Percentiles rank a stretch among this genome's conserved stretches.
Conservation (phyloP, 2,797 vertebrate species). For the Liasis olivaceus region DNA sequence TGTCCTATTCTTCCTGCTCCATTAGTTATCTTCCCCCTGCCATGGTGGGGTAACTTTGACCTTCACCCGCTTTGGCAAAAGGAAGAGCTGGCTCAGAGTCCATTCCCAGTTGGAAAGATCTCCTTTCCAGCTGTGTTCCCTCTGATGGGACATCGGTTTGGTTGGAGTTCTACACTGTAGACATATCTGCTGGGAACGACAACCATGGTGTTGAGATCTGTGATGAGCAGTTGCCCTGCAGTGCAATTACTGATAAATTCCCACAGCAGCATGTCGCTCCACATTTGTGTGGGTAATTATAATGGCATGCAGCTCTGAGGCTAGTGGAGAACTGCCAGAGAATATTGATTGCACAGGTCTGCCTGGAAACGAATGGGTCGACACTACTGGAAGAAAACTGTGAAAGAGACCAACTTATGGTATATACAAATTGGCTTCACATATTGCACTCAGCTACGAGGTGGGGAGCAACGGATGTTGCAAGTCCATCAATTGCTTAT, state of each 20-base stretch:
- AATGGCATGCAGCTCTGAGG: background rate
- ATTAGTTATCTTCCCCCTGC: background rate
- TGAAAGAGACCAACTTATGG: background rate
- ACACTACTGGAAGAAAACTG: background rate
- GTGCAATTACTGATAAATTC: background rate
- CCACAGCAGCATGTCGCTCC: background rate
- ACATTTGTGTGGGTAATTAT: background rate
- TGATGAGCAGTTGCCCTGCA: background rate
- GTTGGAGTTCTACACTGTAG: background rate
- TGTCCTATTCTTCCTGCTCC: background rate
- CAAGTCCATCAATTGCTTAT: background rate
- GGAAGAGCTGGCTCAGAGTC: background rate
- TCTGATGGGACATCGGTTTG: background rate
- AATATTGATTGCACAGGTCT: background rate
- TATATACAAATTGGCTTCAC: background rate
- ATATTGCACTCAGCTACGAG: background rate
- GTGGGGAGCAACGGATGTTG: background rate
- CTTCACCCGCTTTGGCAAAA: background rate
- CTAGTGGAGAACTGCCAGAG: background rate
- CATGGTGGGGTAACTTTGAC: background rate
- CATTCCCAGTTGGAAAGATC: background rate
- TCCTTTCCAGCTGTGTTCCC: background rate
- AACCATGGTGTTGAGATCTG: background rate
- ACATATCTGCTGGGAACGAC: background rate
- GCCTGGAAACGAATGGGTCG: background rate